These are phyloP conservation scores for Agonopterix heracliana DNA, from an alignment of 2,888 invertebrate genomes.

Conservation along the genomic window DNA sequence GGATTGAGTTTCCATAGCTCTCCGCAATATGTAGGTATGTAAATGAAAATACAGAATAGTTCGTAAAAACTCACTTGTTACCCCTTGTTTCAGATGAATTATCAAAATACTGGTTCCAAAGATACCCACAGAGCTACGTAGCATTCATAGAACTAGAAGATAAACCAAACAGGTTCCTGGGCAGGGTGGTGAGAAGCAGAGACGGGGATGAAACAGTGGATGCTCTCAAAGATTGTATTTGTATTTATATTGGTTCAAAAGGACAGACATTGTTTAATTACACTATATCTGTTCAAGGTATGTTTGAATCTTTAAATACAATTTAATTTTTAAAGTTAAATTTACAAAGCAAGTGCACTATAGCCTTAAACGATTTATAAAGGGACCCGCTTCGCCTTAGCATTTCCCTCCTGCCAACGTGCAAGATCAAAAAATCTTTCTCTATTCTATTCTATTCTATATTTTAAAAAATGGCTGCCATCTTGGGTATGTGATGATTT, in stretches of 20 bases:
- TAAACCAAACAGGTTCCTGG: conserved; percentile 39
- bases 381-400: no score
- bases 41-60: no score
- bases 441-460: no score
- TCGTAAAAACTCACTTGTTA: no score
- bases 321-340: no score
- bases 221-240: conserved; percentile 66
- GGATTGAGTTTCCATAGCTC: no score
- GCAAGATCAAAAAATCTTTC: no score
- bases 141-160: conserved; percentile 45
- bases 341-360: no score
- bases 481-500: no score
- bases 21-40: no score
- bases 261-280: conserved; percentile 80
- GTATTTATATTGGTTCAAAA: conserved; percentile 81
- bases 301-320: neutral
- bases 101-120: conserved; percentile 38
- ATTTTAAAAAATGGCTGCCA: no score
- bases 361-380: conserved; percentile 6
- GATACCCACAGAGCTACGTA: conserved; percentile 46
- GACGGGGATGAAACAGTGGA: conserved; percentile 35
- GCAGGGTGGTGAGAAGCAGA: conserved; percentile 41
- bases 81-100: conserved; percentile 40
- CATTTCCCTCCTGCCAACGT: no score
- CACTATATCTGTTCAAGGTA: conserved; percentile 72